Percentiles rank a stretch among this genome's conserved stretches.
These are phyloP conservation scores for Norana najaformis DNA, from an alignment of 2,888 invertebrate genomes.

Conservation along the genomic window DNA sequence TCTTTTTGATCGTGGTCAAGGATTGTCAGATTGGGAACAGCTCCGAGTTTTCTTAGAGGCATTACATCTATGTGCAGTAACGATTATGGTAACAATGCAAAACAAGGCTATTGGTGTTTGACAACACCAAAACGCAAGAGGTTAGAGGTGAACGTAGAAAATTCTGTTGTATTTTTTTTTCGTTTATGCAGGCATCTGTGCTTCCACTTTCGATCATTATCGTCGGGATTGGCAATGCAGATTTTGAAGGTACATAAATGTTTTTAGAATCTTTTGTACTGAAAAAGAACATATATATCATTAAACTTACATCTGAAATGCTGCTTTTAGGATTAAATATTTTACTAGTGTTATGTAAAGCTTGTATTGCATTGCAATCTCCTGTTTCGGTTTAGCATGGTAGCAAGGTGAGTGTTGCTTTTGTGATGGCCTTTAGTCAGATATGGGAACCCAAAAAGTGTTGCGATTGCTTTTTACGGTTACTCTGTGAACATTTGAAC, in stretches of 20 bases:
- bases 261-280: not conserved
- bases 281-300: not conserved
- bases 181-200: slow-evolving; percentile 60
- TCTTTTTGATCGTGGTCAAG: not conserved
- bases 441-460: not conserved
- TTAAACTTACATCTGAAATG: not conserved
- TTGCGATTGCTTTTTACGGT: no score
- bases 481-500: not conserved
- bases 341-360: not conserved
- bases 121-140: not conserved
- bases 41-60: not conserved
- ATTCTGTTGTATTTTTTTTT: not conserved
- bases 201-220: slow-evolving; percentile 61
- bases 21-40: not conserved
- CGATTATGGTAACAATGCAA: not conserved
- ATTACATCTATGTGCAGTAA: not conserved
- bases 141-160: not conserved
- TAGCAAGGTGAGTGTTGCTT: not conserved
- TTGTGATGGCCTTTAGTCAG: not conserved
- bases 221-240: slow-evolving; percentile 61
- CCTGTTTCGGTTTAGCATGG: no score
- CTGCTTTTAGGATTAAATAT: not conserved
- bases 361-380: no score
- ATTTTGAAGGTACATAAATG: slow-evolving; percentile 56
- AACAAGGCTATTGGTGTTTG: not conserved